phyloP scores from a whole-genome alignment of 2,797 vertebrate species.

The Morus bassanus region DNA sequence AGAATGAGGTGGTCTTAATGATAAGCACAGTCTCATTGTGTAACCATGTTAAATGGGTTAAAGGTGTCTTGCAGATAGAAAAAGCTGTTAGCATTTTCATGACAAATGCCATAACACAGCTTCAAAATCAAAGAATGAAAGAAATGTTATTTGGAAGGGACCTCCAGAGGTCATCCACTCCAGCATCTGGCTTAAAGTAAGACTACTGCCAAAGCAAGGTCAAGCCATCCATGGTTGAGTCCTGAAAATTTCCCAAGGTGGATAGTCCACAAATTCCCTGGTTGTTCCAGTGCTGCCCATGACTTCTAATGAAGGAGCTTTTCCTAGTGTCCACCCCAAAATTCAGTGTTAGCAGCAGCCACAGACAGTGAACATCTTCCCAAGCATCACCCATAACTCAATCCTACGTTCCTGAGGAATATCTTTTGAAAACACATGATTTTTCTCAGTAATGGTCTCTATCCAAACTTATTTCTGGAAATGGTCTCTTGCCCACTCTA shows the following conservation, averaged over 20 bases:
- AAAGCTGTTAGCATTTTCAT: neutral
- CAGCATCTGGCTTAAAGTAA: neutral
- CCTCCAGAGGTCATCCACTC: neutral
- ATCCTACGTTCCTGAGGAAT: neutral
- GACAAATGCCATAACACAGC: neutral
- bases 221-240: neutral
- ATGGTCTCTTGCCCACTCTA: neutral
- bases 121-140: neutral
- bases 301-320: neutral
- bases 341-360: neutral
- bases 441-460: neutral
- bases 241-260: neutral
- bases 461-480: neutral
- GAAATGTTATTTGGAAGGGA: neutral
- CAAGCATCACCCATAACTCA: neutral
- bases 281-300: neutral
- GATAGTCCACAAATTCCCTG: neutral
- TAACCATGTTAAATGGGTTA: neutral
- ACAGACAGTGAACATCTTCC: neutral
- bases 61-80: neutral
- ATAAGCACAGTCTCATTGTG: neutral
- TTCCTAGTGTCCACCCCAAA: neutral
- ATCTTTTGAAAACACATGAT: accelerated
- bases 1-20: neutral
- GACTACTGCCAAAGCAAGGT: neutral